Conservation (phyloP, 2,888 invertebrate genomes). For the Camponotus fellah region DNA sequence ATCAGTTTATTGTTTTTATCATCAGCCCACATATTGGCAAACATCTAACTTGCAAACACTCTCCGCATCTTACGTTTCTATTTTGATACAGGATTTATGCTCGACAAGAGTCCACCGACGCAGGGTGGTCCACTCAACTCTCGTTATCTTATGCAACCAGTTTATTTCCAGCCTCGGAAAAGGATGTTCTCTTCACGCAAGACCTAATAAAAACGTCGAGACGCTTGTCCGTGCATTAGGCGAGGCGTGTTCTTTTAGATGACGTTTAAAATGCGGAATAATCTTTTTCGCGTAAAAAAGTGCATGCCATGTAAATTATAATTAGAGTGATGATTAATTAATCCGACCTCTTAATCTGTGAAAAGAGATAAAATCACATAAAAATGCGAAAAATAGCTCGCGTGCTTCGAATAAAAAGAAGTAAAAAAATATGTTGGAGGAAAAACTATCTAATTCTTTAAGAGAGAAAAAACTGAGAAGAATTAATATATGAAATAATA, state of each 20-base stretch:
- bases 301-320: neutral
- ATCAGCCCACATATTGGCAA: neutral
- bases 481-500: neutral
- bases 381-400: neutral
- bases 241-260: slow-evolving; percentile 18
- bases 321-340: slow-evolving; percentile 16
- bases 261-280: neutral
- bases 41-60: slow-evolving; percentile 11
- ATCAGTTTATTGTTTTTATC: slow-evolving; percentile 68
- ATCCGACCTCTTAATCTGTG: neutral
- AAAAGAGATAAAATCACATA: neutral
- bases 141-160: slow-evolving; percentile 36
- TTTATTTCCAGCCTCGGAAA: slow-evolving; percentile 39
- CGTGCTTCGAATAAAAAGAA: neutral
- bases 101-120: slow-evolving; percentile 28
- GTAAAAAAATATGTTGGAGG: neutral
- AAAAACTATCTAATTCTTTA: neutral
- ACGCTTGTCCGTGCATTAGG: neutral
- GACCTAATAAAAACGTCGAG: slow-evolving; percentile 21
- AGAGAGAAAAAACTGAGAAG: neutral
- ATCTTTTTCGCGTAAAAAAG: slow-evolving; percentile 2
- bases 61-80: slow-evolving; percentile 22
- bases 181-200: slow-evolving; percentile 12
- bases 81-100: slow-evolving; percentile 45
- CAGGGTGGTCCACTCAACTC: slow-evolving; percentile 35